phyloP scores from a whole-genome alignment of 1,140 invertebrate species.

The Atta cephalotes region DNA sequence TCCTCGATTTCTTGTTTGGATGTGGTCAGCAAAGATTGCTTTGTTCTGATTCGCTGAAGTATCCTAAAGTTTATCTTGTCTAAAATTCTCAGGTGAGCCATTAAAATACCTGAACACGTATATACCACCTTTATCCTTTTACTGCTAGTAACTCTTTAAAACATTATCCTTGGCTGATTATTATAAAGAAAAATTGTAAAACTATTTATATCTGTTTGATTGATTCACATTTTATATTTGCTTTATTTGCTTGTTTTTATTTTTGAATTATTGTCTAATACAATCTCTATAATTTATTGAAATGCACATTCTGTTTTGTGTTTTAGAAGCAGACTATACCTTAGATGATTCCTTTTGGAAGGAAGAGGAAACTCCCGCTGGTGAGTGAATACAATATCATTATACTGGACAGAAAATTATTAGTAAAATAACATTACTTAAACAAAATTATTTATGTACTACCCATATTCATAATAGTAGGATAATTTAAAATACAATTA shows the following conservation, averaged over 20 bases:
- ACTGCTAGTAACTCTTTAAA: neutral
- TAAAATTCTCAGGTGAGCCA: constrained; percentile 23
- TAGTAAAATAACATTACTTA: too few species aligned
- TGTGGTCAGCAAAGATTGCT: constrained; percentile 9
- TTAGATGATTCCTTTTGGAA: constrained; percentile 97
- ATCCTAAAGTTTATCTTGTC: constrained; percentile 6
- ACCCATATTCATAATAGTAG: neutral
- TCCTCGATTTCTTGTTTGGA: constrained; percentile 24
- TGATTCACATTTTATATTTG: neutral
- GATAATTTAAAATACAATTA: constrained; percentile 20
- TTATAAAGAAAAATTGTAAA: neutral
- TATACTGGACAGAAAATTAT: too few species aligned
- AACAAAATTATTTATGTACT: constrained; percentile 6
- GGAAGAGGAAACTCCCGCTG: constrained; percentile 94
- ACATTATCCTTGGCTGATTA: constrained; percentile 12
- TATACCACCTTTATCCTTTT: constrained; percentile 10
- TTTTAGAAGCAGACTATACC: constrained; percentile 96
- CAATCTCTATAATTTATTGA: constrained; percentile 1
- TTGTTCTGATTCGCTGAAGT: constrained; percentile 2
- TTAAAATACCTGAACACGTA: constrained; percentile 15
- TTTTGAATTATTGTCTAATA: neutral
- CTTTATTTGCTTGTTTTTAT: neutral
- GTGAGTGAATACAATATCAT: constrained; percentile 87
- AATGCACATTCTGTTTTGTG: constrained; percentile 69
- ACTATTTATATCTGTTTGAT: neutral